Evolutionary conservation across 2,888 invertebrate species (phyloP), one percentile per base, ranked within the genome.

Genomic region (Drosophila meridionalis): DNA sequence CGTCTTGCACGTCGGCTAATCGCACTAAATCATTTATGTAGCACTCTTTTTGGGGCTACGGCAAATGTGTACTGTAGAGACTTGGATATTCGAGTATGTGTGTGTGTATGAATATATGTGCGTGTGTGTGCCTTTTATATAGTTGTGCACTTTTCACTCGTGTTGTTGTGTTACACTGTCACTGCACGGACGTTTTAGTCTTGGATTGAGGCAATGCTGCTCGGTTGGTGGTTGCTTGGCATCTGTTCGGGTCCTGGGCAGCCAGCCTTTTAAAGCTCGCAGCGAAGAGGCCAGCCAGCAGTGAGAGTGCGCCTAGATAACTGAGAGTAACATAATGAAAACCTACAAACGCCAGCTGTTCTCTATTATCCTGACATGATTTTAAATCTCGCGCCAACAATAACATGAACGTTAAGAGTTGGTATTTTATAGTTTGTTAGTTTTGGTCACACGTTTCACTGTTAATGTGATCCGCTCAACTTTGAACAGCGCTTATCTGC

Each of bases 161-260:
- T 72, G 81, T 65, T 66, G 61, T 67, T 68, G 60, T 34, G 59
- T 47, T 30, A 59, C 56, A 71, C 69, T 71, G 63, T 68, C 85
- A 78, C 72, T 69, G 68, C 69, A 73, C 68, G 69, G 65, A 58
- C 73, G 52, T 7, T 30, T 60, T 56, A 72, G 68, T 58, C 50
- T 34, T 34, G 30, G 40, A 42, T 58, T 38, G 64, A 64, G 58
- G 70, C 74, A 75, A 73, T 84, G 75, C 69, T 84, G 64, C 65
- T 81, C 59, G 85, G 68, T 89, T 75, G 82, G 79, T 84, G 74
- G 81, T 89, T 70, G 71, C 65, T 81, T 83, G 55, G 57, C 89
- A 73, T 87, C 87, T 83, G 87, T 47, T 79, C 71, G 77, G 73
- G 55, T 81, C 77, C 68, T 71, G 32, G 63, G 40, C 62, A 73